Evolutionary conservation across 1,140 invertebrate species (phyloP), one percentile per base, ranked within the genome.

Genomic region (Lepidurus couesii): DNA sequence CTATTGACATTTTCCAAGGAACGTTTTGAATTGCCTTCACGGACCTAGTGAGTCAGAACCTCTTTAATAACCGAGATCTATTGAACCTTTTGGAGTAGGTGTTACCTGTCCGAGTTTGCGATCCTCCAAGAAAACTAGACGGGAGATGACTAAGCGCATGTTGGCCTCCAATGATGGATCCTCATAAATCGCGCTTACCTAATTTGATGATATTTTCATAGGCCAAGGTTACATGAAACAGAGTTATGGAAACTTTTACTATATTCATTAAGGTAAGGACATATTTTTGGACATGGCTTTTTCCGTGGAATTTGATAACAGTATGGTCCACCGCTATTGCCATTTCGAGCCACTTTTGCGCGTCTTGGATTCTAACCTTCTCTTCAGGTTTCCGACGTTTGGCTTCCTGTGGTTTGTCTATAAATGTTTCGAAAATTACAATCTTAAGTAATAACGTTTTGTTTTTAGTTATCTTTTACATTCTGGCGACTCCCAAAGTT

Each of bases 201-300:
- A 82, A 87, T 82, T 65, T 42, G 75, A 78, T 24, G 21, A 74
- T 73, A 76, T 53, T 73, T 34, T 4, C 34, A 34, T 34, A 34
- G 1, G 34, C 34, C 34, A 34, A 34, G 34, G 3, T 34, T 34
- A 34, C 34, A 4, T 34, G 2, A 4, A 34, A 34, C 34, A 34
- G 34, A 34, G 34, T 34, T 34, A 34, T 4, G 34, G 34, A 34
- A 34, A 34, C 34, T 34, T 34, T 90, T 87, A 92, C 92, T 80
- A 93, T 93, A 82, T 92, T 93, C 86, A 93, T 88, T 77, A 92
- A 86, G 4, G 91, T 90, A 78, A 93, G 85, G 80, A 93, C 88
- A 83, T 93, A 93, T 80, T 91, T 89, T 82, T 90, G 88, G 13
- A 91, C 88, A 81, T 89, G 86, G 73, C 88, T 87, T 80, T 86